Percentiles rank a stretch among this genome's conserved stretches.
Evolutionary conservation across 2,888 invertebrate species (phyloP).

Genomic region (Drosophila aldrichi): DNA sequence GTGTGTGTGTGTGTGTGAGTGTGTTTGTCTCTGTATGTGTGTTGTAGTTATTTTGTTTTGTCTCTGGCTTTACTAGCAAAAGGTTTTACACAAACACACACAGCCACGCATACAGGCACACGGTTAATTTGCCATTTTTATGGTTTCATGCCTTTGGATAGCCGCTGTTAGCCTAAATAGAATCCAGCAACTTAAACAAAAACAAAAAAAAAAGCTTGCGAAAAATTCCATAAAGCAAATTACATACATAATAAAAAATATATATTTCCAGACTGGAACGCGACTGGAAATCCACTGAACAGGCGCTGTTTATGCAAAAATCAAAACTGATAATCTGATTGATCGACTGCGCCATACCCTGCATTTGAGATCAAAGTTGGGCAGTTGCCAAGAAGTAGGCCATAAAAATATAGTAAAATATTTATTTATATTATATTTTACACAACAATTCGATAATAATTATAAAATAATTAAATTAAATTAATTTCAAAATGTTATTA

Average conservation of each 20-base stretch:
- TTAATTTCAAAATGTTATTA: too few species aligned
- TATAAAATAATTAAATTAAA: too few species aligned
- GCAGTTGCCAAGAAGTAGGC: slow-evolving; percentile 13
- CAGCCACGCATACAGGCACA: slow-evolving; percentile 29
- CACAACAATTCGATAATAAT: too few species aligned
- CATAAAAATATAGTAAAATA: not conserved
- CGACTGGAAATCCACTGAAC: slow-evolving; percentile 6
- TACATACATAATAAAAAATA: slow-evolving; percentile 6
- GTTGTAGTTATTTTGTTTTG: slow-evolving; percentile 49
- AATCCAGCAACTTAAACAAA: slow-evolving; percentile 15
- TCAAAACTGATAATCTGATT: not conserved
- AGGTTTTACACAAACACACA: slow-evolving; percentile 49
- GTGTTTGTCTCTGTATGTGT: slow-evolving; percentile 19
- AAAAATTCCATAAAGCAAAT: slow-evolving; percentile 30
- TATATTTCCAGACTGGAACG: not conserved
- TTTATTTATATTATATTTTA: too few species aligned
- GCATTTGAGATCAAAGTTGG: too few species aligned
- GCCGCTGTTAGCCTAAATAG: slow-evolving; percentile 37
- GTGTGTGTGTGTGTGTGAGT: slow-evolving; percentile 26
- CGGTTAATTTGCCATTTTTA: slow-evolving; percentile 84
- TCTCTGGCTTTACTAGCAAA: slow-evolving; percentile 72
- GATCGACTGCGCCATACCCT: slow-evolving; percentile 5
- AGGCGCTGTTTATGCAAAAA: slow-evolving; percentile 7
- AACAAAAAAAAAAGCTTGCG: slow-evolving; percentile 12
- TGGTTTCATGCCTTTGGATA: slow-evolving; percentile 78